A percentile compares a stretch with the other conserved stretches of the same genome.
These are phyloP conservation scores for Daboia siamensis DNA, from an alignment of 2,113 vertebrate genomes.

Conservation along the genomic window DNA sequence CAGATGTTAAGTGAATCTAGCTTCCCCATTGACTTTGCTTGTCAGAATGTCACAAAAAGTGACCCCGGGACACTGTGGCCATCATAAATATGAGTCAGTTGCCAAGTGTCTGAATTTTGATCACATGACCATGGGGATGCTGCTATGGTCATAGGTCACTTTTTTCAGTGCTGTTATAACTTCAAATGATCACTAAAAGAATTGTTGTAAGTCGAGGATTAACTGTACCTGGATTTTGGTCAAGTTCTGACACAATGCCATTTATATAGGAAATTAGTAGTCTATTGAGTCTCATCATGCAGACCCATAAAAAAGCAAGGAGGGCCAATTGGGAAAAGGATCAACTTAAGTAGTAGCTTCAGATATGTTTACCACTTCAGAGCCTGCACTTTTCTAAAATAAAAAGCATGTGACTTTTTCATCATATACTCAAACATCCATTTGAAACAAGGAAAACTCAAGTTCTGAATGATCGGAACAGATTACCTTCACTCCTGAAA, in stretches of 20 bases:
- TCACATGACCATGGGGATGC: background rate
- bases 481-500: background rate
- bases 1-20: background rate
- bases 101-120: background rate
- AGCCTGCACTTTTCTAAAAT: background rate
- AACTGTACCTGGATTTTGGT: background rate
- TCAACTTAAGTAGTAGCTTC: background rate
- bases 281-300: background rate
- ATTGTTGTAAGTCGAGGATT: background rate
- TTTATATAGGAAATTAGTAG: background rate
- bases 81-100: background rate
- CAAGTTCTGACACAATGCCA: background rate
- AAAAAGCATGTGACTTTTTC: background rate
- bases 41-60: background rate
- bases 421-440: background rate
- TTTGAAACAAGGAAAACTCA: background rate
- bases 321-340: background rate
- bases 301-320: background rate
- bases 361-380: background rate
- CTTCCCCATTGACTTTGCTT: background rate
- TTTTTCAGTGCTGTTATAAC: background rate
- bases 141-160: background rate
- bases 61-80: background rate
- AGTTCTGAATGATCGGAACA: background rate
- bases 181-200: background rate